phyloP scores from a whole-genome alignment of 2,113 vertebrate genomes.

The Myrmecobius fasciatus region DNA sequence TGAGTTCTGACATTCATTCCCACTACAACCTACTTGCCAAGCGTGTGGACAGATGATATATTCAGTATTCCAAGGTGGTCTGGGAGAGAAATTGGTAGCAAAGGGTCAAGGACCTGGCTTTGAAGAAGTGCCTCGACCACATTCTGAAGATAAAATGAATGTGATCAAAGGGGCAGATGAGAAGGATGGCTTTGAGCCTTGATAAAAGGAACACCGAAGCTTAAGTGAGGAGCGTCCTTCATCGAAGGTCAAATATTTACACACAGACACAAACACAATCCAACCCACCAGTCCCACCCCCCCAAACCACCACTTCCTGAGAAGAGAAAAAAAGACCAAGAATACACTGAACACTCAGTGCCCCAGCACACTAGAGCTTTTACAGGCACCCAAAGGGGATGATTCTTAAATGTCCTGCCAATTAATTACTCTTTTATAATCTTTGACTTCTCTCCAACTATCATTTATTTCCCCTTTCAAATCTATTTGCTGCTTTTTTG shows the following conservation, averaged over 20 bases:
- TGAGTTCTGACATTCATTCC: background rate
- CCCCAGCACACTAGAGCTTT: background rate
- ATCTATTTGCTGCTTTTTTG: background rate
- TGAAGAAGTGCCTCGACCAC: background rate
- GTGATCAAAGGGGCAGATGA: background rate
- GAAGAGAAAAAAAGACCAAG: background rate
- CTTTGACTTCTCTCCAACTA: background rate
- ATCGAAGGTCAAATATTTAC: background rate
- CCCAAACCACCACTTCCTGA: too few relatives aligned
- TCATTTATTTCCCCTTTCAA: background rate
- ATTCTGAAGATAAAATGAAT: background rate
- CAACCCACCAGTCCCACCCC: background rate
- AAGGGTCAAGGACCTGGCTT: conserved; percentile 9
- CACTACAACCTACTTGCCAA: background rate
- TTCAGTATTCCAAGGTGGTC: background rate
- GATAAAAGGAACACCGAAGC: background rate
- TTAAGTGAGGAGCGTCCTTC: background rate
- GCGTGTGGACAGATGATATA: background rate
- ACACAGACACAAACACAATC: background rate
- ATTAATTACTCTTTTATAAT: background rate
- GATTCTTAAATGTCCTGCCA: too few relatives aligned
- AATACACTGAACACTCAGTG: background rate
- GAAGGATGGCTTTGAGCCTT: background rate
- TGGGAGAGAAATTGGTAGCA: conserved; percentile 7
- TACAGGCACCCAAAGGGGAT: fast-evolving